Conservation (phyloP, 2,797 vertebrate species). For the Neosilurus mollespiculum region DNA sequence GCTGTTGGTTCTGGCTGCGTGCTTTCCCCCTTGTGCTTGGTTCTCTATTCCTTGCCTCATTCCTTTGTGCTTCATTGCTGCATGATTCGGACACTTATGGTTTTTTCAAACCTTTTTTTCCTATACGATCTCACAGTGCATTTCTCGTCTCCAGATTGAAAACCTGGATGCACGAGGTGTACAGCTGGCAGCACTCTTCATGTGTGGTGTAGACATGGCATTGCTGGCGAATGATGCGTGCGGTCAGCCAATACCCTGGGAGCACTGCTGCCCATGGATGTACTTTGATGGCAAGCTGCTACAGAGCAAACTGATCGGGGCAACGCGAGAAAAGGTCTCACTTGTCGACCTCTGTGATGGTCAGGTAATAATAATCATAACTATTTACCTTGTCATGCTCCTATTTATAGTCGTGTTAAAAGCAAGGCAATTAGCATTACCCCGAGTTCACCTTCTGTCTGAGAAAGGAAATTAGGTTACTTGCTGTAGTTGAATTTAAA, state of each 20-base stretch:
- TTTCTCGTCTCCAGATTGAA: slow-evolving; percentile 81
- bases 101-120: background rate
- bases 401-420: background rate
- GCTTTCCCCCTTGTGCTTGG: slow-evolving; percentile 17
- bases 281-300: slow-evolving; percentile 96
- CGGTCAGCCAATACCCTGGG: slow-evolving; percentile 93
- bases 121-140: background rate
- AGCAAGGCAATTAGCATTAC: background rate
- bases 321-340: slow-evolving; percentile 88
- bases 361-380: slow-evolving; percentile 78
- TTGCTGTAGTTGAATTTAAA: background rate
- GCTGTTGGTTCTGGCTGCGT: slow-evolving; percentile 48
- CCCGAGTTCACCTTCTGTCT: background rate
- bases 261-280: slow-evolving; percentile 98
- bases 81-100: background rate
- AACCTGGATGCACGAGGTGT: slow-evolving; percentile 90
- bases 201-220: slow-evolving; percentile 96
- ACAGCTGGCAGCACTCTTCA: slow-evolving; percentile 91
- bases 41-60: slow-evolving; percentile 25
- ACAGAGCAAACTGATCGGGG: slow-evolving; percentile 90
- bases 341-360: slow-evolving; percentile 99
- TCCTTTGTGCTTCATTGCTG: background rate
- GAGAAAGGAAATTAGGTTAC: background rate
- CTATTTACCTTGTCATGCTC: background rate
- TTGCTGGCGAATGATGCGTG: slow-evolving; percentile 91